Percentiles rank a stretch among this genome's conserved stretches.
Conservation (phyloP, 2,888 invertebrate genomes). For the Periphyllus acericola region DNA sequence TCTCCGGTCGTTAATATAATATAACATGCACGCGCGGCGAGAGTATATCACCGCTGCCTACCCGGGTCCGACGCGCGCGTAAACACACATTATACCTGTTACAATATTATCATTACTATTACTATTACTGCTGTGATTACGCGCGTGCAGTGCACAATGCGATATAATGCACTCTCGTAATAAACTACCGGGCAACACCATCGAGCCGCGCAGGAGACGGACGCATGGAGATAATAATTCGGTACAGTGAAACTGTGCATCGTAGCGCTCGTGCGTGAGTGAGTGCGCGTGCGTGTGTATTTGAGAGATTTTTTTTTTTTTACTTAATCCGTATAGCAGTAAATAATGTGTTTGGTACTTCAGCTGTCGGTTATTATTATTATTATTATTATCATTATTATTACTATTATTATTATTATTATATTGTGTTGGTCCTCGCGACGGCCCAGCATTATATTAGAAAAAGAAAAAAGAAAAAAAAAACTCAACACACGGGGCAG, state of each 20-base stretch:
- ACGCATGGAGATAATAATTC: conserved; percentile 18
- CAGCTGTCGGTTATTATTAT: conserved; percentile 59
- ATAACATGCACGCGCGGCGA: no score
- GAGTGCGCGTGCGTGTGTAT: conserved; percentile 17
- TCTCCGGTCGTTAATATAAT: background rate
- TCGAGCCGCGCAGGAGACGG: background rate
- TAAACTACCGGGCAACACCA: conserved; percentile 15
- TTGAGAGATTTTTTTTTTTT: conserved; percentile 15
- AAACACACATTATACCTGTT: background rate
- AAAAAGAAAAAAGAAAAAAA: conserved; percentile 1
- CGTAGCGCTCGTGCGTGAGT: background rate
- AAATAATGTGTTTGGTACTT: conserved; percentile 61
- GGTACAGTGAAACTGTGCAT: conserved; percentile 30
- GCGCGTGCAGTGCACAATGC: background rate
- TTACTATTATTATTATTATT: conserved; percentile 33
- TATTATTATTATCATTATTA: conserved; percentile 30
- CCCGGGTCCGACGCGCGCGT: background rate
- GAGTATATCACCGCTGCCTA: background rate
- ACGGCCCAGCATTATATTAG: conserved; percentile 47
- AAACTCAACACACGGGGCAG: conserved; percentile 27
- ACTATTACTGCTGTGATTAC: background rate
- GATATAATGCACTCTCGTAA: background rate
- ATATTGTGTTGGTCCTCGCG: conserved; percentile 55
- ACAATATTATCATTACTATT: background rate
- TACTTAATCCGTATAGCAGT: conserved; percentile 46